phyloP scores from a whole-genome alignment of 2,797 vertebrate species.

The Schizopygopsis malacanthus region DNA sequence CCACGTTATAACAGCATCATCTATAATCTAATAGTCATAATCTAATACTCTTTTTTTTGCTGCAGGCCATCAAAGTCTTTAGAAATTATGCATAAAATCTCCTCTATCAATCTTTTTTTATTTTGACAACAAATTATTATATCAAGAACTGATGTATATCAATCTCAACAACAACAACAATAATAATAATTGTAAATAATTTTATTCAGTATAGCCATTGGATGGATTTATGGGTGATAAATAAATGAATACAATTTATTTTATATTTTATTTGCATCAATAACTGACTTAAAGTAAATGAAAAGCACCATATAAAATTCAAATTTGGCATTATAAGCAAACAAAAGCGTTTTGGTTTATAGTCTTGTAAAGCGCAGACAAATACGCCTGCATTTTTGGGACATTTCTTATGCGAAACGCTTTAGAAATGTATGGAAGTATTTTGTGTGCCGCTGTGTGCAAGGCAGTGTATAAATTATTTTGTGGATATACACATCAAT shows the following conservation, averaged over 20 bases:
- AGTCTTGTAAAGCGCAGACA: not conserved
- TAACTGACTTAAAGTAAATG: not conserved
- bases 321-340: not conserved
- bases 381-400: not conserved
- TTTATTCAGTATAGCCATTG: not conserved
- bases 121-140: not conserved
- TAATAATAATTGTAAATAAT: not conserved
- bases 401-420: not conserved
- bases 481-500: conserved; percentile 14
- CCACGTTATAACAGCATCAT: not conserved
- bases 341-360: not conserved
- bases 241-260: not conserved
- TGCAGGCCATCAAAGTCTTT: not conserved
- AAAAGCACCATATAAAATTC: not conserved
- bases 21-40: not conserved
- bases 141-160: not conserved
- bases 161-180: not conserved
- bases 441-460: not conserved
- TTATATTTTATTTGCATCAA: not conserved
- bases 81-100: not conserved
- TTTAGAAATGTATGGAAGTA: not conserved
- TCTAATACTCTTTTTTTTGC: not conserved
- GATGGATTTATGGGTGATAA: not conserved
- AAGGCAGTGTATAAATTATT: conserved; percentile 24
- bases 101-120: not conserved